Conservation (phyloP, 37 sponge, comb jelly and placozoan genomes). For the Halisarca cf. caerulea region DNA sequence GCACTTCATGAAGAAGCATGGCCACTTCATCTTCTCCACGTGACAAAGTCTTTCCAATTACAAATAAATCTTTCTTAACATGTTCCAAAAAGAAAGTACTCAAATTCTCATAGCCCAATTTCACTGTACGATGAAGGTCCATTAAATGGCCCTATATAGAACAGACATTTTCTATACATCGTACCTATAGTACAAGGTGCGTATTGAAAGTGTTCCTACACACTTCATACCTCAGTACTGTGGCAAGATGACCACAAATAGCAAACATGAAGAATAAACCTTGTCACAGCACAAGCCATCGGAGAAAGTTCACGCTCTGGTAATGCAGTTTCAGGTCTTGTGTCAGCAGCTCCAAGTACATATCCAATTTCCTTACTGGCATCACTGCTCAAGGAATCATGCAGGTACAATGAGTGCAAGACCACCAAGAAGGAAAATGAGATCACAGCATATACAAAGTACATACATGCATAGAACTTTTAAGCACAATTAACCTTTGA, state of each 20-base stretch:
- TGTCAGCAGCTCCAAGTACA: background rate
- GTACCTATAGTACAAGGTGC: too few relatives aligned
- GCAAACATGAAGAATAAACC: constrained; percentile 18
- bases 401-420: too few relatives aligned
- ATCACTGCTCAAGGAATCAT: too few relatives aligned
- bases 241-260: constrained; percentile 24
- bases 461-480: background rate
- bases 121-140: background rate
- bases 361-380: background rate
- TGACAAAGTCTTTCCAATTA: background rate
- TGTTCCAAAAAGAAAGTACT: constrained; percentile 1
- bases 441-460: background rate
- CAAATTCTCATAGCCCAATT: background rate
- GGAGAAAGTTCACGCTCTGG: constrained; percentile 3
- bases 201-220: too few relatives aligned
- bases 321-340: background rate
- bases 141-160: too few relatives aligned
- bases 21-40: background rate
- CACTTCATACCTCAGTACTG: background rate
- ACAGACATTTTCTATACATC: too few relatives aligned
- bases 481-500: background rate
- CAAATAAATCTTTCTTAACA: background rate
- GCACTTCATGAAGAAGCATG: background rate
- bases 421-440: too few relatives aligned
- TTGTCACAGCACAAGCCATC: constrained; percentile 18